Evolutionary conservation across 2,113 vertebrate genomes (phyloP).

Genomic region (Erythrolamprus reginae): DNA sequence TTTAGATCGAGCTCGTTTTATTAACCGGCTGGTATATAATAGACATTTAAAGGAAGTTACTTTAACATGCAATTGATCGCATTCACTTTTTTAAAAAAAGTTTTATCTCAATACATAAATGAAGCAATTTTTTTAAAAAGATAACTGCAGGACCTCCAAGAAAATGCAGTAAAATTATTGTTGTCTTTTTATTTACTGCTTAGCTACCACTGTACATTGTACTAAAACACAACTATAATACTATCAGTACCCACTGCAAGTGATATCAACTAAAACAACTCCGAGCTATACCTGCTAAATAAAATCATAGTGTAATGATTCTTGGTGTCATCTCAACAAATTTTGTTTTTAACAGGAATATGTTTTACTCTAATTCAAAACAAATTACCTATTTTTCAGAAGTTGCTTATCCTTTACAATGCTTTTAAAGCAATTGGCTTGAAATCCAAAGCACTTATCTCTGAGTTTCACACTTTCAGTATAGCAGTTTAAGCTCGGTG

Average conservation of each 20-base stretch:
- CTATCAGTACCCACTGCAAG: neutral
- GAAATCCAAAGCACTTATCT: constrained; percentile 49
- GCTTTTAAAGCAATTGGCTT: constrained; percentile 36
- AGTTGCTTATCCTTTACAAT: constrained; percentile 30
- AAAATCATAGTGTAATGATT: neutral
- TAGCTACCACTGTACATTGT: neutral
- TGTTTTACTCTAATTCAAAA: constrained; percentile 21
- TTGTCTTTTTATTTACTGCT: neutral
- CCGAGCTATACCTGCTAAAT: neutral
- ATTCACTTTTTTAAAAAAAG: neutral
- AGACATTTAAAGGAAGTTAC: neutral
- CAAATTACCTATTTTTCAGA: constrained; percentile 43
- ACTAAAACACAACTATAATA: neutral
- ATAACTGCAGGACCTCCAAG: neutral
- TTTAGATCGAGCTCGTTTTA: neutral
- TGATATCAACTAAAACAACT: neutral
- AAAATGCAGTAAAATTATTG: neutral
- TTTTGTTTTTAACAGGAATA: constrained; percentile 38
- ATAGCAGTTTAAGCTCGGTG: constrained; percentile 25
- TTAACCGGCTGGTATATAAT: neutral
- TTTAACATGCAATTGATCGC: neutral
- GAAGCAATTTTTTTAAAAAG: neutral
- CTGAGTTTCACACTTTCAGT: constrained; percentile 31
- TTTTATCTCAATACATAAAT: neutral
- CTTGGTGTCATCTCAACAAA: constrained; percentile 30